A percentile compares a stretch with the other conserved stretches of the same genome.
Conservation (phyloP, 1,140 invertebrate species). For the Saccostrea glomerata region DNA sequence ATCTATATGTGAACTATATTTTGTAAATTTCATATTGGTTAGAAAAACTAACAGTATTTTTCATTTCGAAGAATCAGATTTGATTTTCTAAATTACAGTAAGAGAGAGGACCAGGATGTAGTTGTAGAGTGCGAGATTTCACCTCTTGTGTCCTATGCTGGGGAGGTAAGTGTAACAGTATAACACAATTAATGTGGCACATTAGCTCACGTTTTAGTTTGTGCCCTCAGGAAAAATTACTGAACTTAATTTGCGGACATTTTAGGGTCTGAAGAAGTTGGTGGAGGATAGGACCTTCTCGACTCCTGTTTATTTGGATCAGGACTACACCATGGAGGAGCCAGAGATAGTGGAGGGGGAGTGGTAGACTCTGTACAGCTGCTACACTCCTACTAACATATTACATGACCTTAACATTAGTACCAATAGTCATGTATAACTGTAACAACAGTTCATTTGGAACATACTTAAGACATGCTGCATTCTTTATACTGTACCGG, state of each 20-base stretch:
- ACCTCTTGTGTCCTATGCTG: conserved; percentile 93
- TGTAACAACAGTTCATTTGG: background rate
- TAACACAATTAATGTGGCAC: too few relatives aligned
- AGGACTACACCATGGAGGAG: conserved; percentile 30
- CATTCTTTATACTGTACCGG: background rate
- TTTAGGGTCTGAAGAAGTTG: conserved; percentile 65
- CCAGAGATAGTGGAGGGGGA: conserved; percentile 40
- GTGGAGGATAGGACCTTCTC: conserved; percentile 61
- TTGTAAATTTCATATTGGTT: background rate
- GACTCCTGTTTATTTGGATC: conserved; percentile 58
- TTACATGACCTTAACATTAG: background rate
- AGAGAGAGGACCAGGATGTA: conserved; percentile 77
- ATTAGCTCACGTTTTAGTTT: background rate
- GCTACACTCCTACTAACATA: background rate
- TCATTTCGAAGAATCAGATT: too few relatives aligned
- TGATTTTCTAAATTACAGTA: conserved; percentile 73
- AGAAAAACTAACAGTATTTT: too few relatives aligned
- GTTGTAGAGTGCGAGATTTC: conserved; percentile 92
- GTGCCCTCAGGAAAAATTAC: too few relatives aligned
- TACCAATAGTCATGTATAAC: background rate
- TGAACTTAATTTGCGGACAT: conserved; percentile 37
- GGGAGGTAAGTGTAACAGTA: conserved; percentile 80
- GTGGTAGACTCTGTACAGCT: background rate
- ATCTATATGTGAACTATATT: background rate
- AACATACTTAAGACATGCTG: background rate